Evolutionary conservation across 2,113 vertebrate species (phyloP).

Genomic region (Nipponia nippon): DNA sequence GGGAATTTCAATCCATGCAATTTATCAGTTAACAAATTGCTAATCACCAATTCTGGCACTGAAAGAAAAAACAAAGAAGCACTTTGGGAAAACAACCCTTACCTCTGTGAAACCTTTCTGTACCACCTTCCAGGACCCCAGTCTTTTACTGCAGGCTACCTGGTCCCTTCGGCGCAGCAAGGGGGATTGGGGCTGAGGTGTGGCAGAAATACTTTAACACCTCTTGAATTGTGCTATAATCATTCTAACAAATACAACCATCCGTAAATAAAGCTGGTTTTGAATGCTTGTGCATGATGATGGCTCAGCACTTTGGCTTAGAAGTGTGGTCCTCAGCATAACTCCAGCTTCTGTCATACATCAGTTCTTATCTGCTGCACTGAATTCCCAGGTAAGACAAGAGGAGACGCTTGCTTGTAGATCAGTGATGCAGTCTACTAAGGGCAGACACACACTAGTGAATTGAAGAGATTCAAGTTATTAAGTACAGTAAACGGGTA

Average conservation of each 20-base stretch:
- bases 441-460: background rate
- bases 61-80: background rate
- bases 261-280: background rate
- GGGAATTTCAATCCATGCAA: background rate
- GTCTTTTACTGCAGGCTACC: background rate
- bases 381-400: background rate
- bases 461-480: background rate
- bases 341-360: background rate
- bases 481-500: background rate
- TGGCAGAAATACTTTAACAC: background rate
- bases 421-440: background rate
- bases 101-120: background rate
- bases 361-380: background rate
- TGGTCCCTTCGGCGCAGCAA: background rate
- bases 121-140: background rate
- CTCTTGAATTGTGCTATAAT: background rate
- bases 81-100: background rate
- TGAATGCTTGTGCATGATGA: background rate
- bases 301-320: background rate
- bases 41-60: background rate
- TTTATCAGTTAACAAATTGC: background rate
- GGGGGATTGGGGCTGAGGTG: fast-evolving
- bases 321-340: background rate
- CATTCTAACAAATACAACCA: background rate
- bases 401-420: background rate